phyloP scores from a whole-genome alignment of 2,888 invertebrate genomes.

The Hemistola chrysoprasaria region DNA sequence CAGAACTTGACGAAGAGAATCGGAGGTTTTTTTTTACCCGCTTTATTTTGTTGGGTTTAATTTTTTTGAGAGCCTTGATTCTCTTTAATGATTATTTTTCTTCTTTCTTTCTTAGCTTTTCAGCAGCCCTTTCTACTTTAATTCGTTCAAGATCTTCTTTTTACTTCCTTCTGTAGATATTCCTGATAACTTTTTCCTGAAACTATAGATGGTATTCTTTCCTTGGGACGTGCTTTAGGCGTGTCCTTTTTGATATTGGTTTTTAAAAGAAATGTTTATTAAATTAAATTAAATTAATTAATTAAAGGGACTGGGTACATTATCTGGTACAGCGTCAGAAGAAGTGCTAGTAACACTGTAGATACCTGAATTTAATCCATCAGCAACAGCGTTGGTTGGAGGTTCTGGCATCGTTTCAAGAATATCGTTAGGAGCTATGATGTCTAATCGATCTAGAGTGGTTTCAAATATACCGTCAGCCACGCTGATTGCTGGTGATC shows the following conservation, averaged over 20 bases:
- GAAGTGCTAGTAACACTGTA: slow-evolving; percentile 16
- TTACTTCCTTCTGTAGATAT: slow-evolving; percentile 23
- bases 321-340: slow-evolving; percentile 21
- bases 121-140: slow-evolving; percentile 22
- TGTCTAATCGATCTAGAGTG: slow-evolving; percentile 22
- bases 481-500: slow-evolving; percentile 23
- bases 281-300: no score
- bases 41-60: slow-evolving; percentile 20
- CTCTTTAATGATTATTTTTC: slow-evolving; percentile 23
- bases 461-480: slow-evolving; percentile 18
- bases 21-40: slow-evolving; percentile 20
- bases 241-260: slow-evolving; percentile 7
- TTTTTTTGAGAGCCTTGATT: slow-evolving; percentile 15
- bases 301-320: slow-evolving; percentile 22
- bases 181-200: slow-evolving; percentile 15
- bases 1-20: slow-evolving; percentile 24
- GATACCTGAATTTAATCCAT: slow-evolving; percentile 20
- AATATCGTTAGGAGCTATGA: slow-evolving; percentile 18
- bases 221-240: slow-evolving; percentile 21
- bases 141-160: slow-evolving; percentile 25
- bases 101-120: slow-evolving; percentile 24
- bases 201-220: slow-evolving; percentile 24
- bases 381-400: slow-evolving; percentile 16
- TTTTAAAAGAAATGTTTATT: slow-evolving; percentile 10
- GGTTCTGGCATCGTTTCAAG: slow-evolving; percentile 17